Evolutionary conservation across 2,797 vertebrate genomes (phyloP).

Genomic region (Choloepus didactylus): DNA sequence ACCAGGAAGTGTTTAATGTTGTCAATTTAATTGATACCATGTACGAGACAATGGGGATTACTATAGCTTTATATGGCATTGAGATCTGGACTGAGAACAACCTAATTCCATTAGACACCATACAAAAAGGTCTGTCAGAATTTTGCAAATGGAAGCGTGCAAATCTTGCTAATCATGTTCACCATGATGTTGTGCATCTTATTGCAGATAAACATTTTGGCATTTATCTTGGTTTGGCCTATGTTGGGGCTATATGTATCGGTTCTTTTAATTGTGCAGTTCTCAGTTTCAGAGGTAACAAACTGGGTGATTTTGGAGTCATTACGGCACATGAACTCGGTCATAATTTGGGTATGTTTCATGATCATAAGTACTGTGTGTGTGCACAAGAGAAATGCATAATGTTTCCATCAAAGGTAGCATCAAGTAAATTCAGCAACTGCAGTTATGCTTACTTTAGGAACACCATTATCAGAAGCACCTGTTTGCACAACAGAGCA

Average conservation of each 20-base stretch:
- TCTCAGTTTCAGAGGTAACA: not conserved
- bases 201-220: not conserved
- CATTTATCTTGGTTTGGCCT: fast-evolving
- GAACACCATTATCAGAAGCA: fast-evolving
- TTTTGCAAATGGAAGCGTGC: not conserved
- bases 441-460: not conserved
- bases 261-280: not conserved
- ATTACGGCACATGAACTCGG: slow-evolving; percentile 70
- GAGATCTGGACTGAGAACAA: slow-evolving; percentile 69
- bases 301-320: not conserved
- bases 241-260: not conserved
- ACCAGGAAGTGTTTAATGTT: not conserved
- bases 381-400: not conserved
- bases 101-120: not conserved
- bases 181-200: not conserved
- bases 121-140: fast-evolving
- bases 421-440: slow-evolving; percentile 36
- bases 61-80: slow-evolving; percentile 43
- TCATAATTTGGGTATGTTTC: slow-evolving; percentile 60
- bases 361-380: not conserved
- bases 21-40: not conserved
- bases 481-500: fast-evolving
- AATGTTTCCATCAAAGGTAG: not conserved
- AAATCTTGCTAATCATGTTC: not conserved
- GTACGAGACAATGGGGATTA: not conserved